Evolutionary conservation across 2,797 vertebrate species (phyloP).

Genomic region (Champsocephalus esox): DNA sequence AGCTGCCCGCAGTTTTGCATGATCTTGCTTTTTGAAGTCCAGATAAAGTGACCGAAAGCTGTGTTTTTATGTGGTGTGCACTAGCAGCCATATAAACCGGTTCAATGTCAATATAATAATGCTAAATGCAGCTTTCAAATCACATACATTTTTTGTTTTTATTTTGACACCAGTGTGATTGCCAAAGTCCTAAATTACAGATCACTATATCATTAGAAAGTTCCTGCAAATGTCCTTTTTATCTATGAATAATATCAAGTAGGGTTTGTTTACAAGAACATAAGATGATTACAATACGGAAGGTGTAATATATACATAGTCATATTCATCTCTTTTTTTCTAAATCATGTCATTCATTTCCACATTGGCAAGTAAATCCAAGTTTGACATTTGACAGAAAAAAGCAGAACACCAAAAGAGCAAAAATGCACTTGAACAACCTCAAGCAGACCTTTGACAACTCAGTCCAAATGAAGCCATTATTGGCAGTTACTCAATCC

Average conservation of each 20-base stretch:
- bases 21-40: conserved; percentile 11
- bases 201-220: too few species aligned
- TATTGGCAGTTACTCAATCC: conserved; percentile 10
- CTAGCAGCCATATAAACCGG: not conserved
- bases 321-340: not conserved
- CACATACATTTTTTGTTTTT: too few species aligned
- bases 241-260: too few species aligned
- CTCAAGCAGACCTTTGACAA: conserved; percentile 7
- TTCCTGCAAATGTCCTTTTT: too few species aligned
- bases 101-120: not conserved
- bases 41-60: not conserved
- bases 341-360: not conserved
- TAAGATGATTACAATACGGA: too few species aligned
- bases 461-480: conserved; percentile 28
- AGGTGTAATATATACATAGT: not conserved
- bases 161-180: too few species aligned
- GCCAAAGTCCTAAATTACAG: too few species aligned
- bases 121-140: too few species aligned
- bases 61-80: not conserved
- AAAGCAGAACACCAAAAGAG: not conserved
- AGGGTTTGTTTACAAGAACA: too few species aligned
- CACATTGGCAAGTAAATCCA: not conserved
- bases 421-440: not conserved
- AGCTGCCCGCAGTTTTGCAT: not conserved
- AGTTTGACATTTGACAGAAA: not conserved